Percentiles rank a stretch among this genome's conserved stretches.
These are phyloP conservation scores for Hipparchia sbordonii DNA, from an alignment of 2,888 invertebrate species.

Conservation along the genomic window DNA sequence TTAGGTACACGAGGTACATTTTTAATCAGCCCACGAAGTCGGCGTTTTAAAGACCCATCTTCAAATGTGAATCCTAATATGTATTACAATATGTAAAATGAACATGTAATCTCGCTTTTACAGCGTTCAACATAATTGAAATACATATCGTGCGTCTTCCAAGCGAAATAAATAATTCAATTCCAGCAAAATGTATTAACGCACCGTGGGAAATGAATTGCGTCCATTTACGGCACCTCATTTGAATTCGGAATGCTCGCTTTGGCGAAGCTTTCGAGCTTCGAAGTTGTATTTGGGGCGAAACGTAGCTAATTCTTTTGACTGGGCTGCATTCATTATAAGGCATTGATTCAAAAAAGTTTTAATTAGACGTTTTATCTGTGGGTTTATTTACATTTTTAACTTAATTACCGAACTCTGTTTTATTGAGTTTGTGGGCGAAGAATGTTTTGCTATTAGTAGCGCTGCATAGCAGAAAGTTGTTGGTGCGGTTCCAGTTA, in stretches of 20 bases:
- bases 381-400: neutral
- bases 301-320: conserved; percentile 36
- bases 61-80: neutral
- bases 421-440: no score
- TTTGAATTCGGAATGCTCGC: conserved; percentile 39
- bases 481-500: neutral
- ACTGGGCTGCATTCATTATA: conserved; percentile 36
- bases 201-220: conserved; percentile 41
- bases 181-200: conserved; percentile 39
- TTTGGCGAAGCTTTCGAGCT: conserved; percentile 30
- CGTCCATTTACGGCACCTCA: conserved; percentile 39
- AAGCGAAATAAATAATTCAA: conserved; percentile 35
- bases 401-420: neutral
- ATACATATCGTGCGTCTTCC: conserved; percentile 19
- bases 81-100: neutral
- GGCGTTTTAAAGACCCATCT: neutral
- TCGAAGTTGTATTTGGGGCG: conserved; percentile 40
- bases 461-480: neutral
- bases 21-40: no score
- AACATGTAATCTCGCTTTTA: conserved; percentile 2
- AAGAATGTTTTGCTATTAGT: no score
- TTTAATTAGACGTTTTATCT: conserved; percentile 20
- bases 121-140: conserved; percentile 16
- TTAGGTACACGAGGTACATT: no score
- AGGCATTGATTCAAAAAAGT: conserved; percentile 30